Conservation (phyloP, 2,797 vertebrate species). For the Adrianichthys oophorus region DNA sequence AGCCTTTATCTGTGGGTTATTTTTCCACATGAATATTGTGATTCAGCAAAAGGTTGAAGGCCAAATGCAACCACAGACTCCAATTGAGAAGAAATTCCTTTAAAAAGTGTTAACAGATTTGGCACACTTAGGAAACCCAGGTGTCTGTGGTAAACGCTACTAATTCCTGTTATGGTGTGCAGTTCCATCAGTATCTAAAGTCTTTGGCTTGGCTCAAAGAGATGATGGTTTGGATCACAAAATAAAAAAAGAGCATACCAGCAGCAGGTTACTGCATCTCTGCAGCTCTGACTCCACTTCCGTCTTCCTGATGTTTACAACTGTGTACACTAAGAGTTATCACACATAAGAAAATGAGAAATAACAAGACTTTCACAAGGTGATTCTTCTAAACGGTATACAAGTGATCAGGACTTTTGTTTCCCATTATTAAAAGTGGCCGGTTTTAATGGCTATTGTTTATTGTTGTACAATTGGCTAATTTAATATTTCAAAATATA, state of each 20-base stretch:
- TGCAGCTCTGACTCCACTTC: conserved; percentile 1
- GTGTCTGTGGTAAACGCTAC: no score
- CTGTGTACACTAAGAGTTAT: not conserved
- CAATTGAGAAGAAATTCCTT: no score
- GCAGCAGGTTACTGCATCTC: conserved; percentile 1
- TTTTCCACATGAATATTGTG: no score
- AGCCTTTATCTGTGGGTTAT: no score
- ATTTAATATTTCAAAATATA: conserved; percentile 2
- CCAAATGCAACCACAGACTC: no score
- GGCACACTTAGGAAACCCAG: no score
- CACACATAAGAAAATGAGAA: not conserved
- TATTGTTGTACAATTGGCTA: conserved; percentile 3
- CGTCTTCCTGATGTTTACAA: not conserved
- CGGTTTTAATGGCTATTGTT: not conserved
- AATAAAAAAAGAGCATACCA: not conserved
- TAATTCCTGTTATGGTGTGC: no score
- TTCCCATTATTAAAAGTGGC: conserved; percentile 6
- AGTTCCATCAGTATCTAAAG: conserved; percentile 1
- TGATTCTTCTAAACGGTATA: not conserved
- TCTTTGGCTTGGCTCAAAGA: not conserved
- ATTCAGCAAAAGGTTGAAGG: no score
- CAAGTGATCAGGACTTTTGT: conserved; percentile 4
- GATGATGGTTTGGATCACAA: conserved; percentile 9
- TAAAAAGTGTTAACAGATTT: no score
- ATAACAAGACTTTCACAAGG: not conserved